A percentile compares a stretch with the other conserved stretches of the same genome.
Evolutionary conservation across 2,113 vertebrate species (phyloP).

Genomic region (Seriola aureovittata): DNA sequence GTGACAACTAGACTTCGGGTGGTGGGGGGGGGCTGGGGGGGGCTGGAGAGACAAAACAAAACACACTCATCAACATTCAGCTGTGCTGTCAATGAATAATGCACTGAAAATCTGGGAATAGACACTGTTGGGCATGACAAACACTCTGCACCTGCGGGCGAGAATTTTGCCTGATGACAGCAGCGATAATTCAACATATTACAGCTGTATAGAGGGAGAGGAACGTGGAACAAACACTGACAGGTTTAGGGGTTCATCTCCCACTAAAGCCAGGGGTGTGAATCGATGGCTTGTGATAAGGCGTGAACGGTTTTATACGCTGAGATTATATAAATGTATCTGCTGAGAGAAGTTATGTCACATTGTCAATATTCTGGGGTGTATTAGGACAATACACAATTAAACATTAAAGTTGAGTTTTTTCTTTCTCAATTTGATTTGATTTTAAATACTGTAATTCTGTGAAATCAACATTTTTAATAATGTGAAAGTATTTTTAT

Average conservation of each 20-base stretch:
- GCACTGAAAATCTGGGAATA: constrained; percentile 39
- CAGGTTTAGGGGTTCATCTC: constrained; percentile 1
- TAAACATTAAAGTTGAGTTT: background rate
- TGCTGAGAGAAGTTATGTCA: too few relatives aligned
- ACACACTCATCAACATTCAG: constrained; percentile 56
- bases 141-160: constrained; percentile 50
- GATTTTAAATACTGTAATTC: background rate
- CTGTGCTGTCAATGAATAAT: constrained; percentile 57
- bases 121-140: constrained; percentile 50
- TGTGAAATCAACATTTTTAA: too few relatives aligned
- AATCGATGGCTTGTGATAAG: constrained; percentile 7
- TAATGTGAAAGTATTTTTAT: background rate
- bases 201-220: constrained; percentile 13
- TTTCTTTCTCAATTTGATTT: background rate
- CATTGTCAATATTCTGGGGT: too few relatives aligned
- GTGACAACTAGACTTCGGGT: constrained; percentile 19
- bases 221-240: background rate
- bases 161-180: constrained; percentile 34
- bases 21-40: too few relatives aligned
- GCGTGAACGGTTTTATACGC: background rate
- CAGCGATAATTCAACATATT: constrained; percentile 24
- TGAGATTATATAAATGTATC: background rate
- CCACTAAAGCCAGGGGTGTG: background rate
- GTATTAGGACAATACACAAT: too few relatives aligned
- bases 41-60: constrained; percentile 32